These are phyloP conservation scores for Botia kubotai DNA, from an alignment of 2,797 vertebrate genomes.

Conservation along the genomic window DNA sequence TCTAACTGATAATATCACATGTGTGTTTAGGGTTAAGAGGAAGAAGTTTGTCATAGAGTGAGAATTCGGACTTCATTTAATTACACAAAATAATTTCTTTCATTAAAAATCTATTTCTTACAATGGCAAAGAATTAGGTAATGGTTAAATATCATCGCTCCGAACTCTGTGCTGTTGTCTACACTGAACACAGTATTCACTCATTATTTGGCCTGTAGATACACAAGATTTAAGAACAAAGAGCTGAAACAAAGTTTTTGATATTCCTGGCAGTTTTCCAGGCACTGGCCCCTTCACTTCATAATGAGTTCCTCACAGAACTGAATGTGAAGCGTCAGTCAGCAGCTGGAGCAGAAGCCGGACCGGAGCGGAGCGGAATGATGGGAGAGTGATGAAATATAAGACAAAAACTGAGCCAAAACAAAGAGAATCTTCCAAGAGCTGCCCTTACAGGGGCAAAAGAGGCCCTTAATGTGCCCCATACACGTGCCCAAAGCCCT, in stretches of 20 bases:
- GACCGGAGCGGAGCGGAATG: conserved; percentile 29
- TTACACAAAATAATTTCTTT: no score
- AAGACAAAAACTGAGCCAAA: conserved; percentile 42
- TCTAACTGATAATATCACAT: no score
- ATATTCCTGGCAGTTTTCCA: neutral
- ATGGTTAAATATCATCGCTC: no score
- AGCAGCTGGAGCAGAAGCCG: conserved; percentile 12
- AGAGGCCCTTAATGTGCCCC: conserved; percentile 11
- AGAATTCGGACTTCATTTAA: no score
- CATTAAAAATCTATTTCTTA: no score
- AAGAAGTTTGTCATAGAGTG: no score
- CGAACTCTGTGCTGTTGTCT: neutral
- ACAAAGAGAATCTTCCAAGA: conserved; percentile 47
- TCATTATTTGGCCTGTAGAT: neutral
- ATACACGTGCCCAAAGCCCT: conserved; percentile 10
- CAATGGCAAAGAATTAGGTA: no score
- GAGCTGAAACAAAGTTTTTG: neutral
- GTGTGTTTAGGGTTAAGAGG: no score
- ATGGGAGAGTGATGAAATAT: conserved; percentile 61
- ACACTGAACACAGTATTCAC: neutral
- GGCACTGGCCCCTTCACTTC: neutral
- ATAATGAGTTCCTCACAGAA: neutral
- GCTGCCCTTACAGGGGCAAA: conserved; percentile 8
- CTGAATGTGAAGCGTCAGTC: conserved; percentile 29
- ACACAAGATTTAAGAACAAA: conserved; percentile 13